Conservation (phyloP, 2,888 invertebrate genomes). For the Drosophila phalerata region DNA sequence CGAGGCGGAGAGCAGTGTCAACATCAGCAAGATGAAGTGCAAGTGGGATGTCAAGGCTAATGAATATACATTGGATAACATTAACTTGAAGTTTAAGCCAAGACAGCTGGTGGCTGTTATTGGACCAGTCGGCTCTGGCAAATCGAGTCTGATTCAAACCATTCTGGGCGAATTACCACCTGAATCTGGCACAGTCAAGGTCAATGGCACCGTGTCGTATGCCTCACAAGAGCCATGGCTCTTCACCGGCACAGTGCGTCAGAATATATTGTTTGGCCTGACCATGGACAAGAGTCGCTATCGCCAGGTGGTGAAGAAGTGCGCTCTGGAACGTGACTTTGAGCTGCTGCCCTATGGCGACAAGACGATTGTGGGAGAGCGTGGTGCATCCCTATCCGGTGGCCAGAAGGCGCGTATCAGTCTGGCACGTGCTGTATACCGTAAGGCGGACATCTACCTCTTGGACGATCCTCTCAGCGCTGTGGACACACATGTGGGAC, state of each 20-base stretch:
- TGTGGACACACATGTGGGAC: conserved; percentile 95
- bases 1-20: conserved; percentile 85
- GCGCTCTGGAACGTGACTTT: conserved; percentile 87
- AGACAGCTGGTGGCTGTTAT: conserved; percentile 89
- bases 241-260: conserved; percentile 89
- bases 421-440: conserved; percentile 94
- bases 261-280: conserved; percentile 88
- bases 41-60: conserved; percentile 88
- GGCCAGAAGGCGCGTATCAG: conserved; percentile 96
- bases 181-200: conserved; percentile 86
- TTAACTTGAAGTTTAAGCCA: conserved; percentile 88
- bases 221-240: conserved; percentile 95
- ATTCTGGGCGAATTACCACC: conserved; percentile 87
- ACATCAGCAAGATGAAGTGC: conserved; percentile 88
- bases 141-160: conserved; percentile 87
- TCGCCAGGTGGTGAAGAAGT: conserved; percentile 86
- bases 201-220: conserved; percentile 89
- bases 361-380: conserved; percentile 90
- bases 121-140: conserved; percentile 91
- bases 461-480: conserved; percentile 97
- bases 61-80: conserved; percentile 89
- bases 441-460: conserved; percentile 93
- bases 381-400: conserved; percentile 93
- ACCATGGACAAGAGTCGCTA: conserved; percentile 88
- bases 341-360: conserved; percentile 88